Conservation (phyloP, 2,113 vertebrate species). For the Falcunculus frontatus region DNA sequence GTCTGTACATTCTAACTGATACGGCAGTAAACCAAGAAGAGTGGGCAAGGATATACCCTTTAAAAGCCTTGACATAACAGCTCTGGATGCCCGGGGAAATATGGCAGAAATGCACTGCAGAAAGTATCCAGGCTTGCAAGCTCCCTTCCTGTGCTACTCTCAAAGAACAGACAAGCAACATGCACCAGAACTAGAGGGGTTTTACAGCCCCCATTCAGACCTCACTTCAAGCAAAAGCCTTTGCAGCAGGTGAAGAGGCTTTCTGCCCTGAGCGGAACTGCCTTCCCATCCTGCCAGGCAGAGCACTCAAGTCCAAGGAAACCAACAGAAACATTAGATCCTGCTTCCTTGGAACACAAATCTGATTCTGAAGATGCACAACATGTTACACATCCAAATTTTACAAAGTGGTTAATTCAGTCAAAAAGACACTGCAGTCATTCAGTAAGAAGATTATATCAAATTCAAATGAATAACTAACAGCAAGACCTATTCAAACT, state of each 20-base stretch:
- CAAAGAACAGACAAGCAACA: not conserved
- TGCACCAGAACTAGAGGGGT: not conserved
- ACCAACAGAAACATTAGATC: not conserved
- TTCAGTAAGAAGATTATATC: not conserved
- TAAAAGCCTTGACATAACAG: not conserved
- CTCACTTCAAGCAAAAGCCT: not conserved
- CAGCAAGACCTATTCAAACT: not conserved
- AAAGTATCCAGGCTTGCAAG: not conserved
- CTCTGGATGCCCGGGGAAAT: not conserved
- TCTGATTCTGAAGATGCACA: not conserved
- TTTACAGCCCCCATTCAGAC: not conserved
- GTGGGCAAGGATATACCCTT: not conserved
- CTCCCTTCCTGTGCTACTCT: not conserved
- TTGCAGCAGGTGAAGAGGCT: not conserved
- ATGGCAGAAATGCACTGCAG: fast-evolving
- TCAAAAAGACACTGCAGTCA: not conserved
- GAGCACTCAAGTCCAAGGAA: not conserved
- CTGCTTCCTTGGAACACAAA: not conserved
- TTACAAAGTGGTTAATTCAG: not conserved
- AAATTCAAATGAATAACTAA: not conserved
- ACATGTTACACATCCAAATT: not conserved
- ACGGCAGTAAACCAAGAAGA: not conserved
- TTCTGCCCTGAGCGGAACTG: not conserved
- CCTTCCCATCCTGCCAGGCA: not conserved
- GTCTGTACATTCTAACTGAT: not conserved